A percentile compares a stretch with the other conserved stretches of the same genome.
These are phyloP conservation scores for Sitta carolinensis DNA, from an alignment of 2,797 vertebrate genomes.

Conservation along the genomic window DNA sequence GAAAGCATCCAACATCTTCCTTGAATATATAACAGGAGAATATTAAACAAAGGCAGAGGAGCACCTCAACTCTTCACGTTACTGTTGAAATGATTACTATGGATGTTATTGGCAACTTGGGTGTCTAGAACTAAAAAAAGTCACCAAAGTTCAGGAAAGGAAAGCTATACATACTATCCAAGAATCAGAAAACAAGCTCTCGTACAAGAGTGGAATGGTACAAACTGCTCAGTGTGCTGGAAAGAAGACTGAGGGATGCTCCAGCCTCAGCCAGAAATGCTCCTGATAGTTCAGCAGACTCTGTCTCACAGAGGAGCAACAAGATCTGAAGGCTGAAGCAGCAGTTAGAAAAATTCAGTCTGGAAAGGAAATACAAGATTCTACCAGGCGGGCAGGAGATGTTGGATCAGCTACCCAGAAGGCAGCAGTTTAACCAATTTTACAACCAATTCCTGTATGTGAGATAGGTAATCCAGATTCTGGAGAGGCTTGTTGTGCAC, in stretches of 20 bases:
- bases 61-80: not conserved
- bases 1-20: slow-evolving; percentile 2
- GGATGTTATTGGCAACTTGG: not conserved
- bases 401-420: not conserved
- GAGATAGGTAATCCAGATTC: not conserved
- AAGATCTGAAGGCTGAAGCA: slow-evolving; percentile 3
- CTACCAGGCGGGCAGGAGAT: not conserved
- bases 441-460: not conserved
- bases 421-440: not conserved
- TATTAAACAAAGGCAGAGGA: slow-evolving; percentile 10
- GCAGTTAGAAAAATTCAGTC: not conserved
- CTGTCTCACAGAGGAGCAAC: not conserved
- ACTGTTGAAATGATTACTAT: not conserved
- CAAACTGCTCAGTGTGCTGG: not conserved
- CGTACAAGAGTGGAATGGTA: not conserved
- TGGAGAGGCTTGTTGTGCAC: not conserved
- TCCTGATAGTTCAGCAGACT: not conserved
- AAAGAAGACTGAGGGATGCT: not conserved
- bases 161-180: not conserved
- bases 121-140: not conserved
- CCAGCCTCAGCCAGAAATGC: not conserved
- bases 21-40: slow-evolving; percentile 11
- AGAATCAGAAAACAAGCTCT: not conserved
- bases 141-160: not conserved
- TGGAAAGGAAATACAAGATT: not conserved